Base-by-base conservation (phyloP, 2,797 vertebrate genomes). In the Ctenopoma kingsleyae region DNA sequence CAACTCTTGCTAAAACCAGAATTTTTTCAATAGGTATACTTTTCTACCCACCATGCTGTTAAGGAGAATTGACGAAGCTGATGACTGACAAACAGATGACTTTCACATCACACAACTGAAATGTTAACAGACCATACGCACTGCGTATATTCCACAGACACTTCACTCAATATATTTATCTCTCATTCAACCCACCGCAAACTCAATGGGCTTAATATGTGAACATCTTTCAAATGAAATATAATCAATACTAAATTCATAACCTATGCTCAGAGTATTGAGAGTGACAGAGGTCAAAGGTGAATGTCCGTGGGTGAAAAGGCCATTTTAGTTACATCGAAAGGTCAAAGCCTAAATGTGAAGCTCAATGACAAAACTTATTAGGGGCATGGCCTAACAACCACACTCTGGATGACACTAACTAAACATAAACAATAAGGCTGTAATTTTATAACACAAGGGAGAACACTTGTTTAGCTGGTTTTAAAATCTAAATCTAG, bases 321-420 rank as follows among this genome's bases (percentile, higher is more conserved):
- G 91, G 89, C 78, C 91, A 87, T 47, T 85, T 80, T 80, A 69
- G 81, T 92, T 92, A 93, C 92, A 93, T 68, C 41, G 2, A 94
- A 94, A 95, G 93, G 93, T 94, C 92, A 93, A 78, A 83, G 84
- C 83, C 82, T 93, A 93, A 89, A 94, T 92, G 87, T 76, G 83
- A 87, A 73, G 74, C 75, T 89, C 91, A 81, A 86, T 91, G 75
- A 84, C 59, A 53, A 75, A 89, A 88, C 83, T 77, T 87, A 88
- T 83, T 84, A 86, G 81, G 84, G 90, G 74, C 81, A 87, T 30
- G 84, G 85, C 86, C 86, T 85, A 68, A 88, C 87, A 88, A 76
- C 27, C 47, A 63, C 30, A 50, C 41, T 53, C 9, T 25, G 6
- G 20, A 32, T 52, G 30, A 74, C 20, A 17, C 8, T 60, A 74